Percentiles rank a stretch among this genome's conserved stretches.
These are phyloP conservation scores for Hypotaenidia okinawae DNA, from an alignment of 2,797 vertebrate genomes.

Conservation along the genomic window DNA sequence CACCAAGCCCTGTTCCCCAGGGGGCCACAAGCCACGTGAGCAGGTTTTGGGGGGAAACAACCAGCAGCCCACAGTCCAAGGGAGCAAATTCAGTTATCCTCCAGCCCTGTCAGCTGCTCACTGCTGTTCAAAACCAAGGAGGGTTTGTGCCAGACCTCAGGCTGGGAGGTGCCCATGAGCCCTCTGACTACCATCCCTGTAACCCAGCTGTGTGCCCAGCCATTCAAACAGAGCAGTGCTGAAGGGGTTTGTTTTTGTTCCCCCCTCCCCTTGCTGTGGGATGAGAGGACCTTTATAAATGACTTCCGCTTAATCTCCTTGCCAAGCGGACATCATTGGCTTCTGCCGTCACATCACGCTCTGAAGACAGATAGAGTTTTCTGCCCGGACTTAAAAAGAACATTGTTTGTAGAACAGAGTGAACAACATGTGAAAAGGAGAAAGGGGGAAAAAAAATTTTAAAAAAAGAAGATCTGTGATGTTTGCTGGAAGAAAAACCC, in stretches of 20 bases:
- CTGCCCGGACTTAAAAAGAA: constrained; percentile 8
- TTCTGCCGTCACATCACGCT: not conserved
- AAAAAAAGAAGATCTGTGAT: not conserved
- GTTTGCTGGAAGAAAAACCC: constrained; percentile 15
- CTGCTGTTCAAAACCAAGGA: rapidly evolving
- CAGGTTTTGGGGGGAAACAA: not conserved
- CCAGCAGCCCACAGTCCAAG: not conserved
- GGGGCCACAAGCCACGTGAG: rapidly evolving
- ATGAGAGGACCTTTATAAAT: constrained; percentile 47
- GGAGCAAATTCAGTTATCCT: not conserved
- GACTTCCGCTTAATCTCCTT: constrained; percentile 3
- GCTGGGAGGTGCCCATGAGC: not conserved
- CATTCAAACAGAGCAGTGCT: not conserved
- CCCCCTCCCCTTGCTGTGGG: not conserved
- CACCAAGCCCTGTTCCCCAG: not conserved
- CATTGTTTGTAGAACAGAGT: constrained; percentile 32
- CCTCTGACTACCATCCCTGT: not conserved
- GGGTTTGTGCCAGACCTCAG: not conserved
- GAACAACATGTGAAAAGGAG: constrained; percentile 13
- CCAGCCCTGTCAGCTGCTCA: rapidly evolving
- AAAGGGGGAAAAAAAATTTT: rapidly evolving
- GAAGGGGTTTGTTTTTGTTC: not conserved
- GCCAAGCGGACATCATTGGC: not conserved
- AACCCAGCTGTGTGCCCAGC: not conserved
- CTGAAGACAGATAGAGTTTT: constrained; percentile 44